Evolutionary conservation across 2,113 vertebrate genomes (phyloP).

Genomic region (Talpa occidentalis): DNA sequence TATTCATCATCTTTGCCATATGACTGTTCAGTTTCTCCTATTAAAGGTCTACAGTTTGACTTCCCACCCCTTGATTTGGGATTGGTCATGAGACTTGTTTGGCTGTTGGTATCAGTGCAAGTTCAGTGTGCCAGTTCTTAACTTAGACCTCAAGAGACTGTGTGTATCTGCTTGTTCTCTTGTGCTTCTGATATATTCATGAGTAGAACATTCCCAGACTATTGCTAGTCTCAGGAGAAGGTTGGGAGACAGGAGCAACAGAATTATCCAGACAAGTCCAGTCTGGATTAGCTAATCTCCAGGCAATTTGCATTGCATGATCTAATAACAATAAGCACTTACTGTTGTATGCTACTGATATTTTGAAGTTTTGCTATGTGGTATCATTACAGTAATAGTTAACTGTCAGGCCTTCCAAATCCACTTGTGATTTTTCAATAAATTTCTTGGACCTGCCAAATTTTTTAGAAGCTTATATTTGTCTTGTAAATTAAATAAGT

Average conservation of each 20-base stretch:
- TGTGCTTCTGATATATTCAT: background rate
- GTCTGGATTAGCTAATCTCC: slow-evolving; percentile 32
- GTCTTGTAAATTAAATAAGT: background rate
- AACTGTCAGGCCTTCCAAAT: background rate
- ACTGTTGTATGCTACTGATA: background rate
- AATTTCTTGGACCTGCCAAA: background rate
- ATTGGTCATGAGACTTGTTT: background rate
- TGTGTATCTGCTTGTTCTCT: background rate
- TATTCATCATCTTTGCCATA: background rate
- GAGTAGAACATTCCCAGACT: slow-evolving; percentile 38
- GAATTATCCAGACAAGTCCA: background rate
- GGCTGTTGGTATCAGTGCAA: background rate
- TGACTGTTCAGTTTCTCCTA: background rate
- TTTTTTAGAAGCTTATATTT: slow-evolving; percentile 41
- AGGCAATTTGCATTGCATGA: background rate
- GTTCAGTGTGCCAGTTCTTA: background rate
- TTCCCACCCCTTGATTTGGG: background rate
- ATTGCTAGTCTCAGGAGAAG: background rate
- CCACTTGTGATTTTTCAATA: slow-evolving; percentile 39
- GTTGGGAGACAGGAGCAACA: background rate
- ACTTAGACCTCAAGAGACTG: background rate
- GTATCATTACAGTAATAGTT: background rate
- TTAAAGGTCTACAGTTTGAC: background rate
- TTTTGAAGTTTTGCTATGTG: slow-evolving; percentile 31
- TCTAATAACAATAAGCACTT: background rate